Evolutionary conservation across 2,113 vertebrate species (phyloP), one percentile per base, ranked within the genome.

Genomic region (Syngnathus typhle): DNA sequence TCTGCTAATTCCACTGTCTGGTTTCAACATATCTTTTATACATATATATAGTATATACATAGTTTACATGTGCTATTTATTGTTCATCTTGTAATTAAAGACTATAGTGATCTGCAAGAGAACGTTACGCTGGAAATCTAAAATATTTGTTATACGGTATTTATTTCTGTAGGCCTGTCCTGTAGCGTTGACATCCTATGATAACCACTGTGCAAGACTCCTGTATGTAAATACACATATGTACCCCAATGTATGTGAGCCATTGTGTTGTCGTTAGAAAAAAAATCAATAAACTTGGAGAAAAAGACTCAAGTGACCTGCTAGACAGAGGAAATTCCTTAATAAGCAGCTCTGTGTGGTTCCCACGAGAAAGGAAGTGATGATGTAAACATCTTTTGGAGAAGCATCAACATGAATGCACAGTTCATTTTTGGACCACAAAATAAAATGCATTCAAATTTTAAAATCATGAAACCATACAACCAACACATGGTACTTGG

Each of bases 71-170:
- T 87, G 85, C 82, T 86, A 81, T 85, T 84, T 88, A 86, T 82
- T 88, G 82, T 81, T 86, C 83, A 83, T 79, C 80, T 77, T 89
- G 85, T 89, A 87, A 86, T 81, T 86, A 88, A 32, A 75, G 77
- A 68, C 39, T 32, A 72, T 73, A 54, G 71, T 80, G 73, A 61
- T 73, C 61, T 61, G 66, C 55, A 70, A 75, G 66, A 71, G 67
- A 80, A 43, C 69, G 59, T 49, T 39, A 75, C 81, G 74, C 55
- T 72, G 82, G 69, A 85, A 63, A 64, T 60, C 56, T 43, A 12
- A 65, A 78, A 72, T 75, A 70, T 83, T 78, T 75, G 72, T 87
- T 87, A 81, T 32, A 32, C 27, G 27, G 27, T 47, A 79, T 87
- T 89, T 78, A 9, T 86, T 87, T 88, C 74, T 69, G 69, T 84